Percentiles rank a stretch among this genome's conserved stretches.
Conservation (phyloP, 2,113 vertebrate species). For the Junco hyemalis region DNA sequence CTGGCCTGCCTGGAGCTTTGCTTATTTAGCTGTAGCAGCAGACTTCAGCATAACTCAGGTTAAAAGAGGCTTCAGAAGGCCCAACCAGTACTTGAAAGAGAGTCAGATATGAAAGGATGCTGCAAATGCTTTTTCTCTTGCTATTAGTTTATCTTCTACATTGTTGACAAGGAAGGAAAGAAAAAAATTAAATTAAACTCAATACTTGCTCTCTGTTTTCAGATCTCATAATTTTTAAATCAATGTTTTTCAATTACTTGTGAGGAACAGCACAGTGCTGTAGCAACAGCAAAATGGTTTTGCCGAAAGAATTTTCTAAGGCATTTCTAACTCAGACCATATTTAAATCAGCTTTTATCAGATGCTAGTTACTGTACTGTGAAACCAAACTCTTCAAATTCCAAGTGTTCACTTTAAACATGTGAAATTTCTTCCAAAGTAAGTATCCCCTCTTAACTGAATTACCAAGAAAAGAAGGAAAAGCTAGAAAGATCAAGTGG, state of each 20-base stretch:
- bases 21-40: not conserved
- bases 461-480: not conserved
- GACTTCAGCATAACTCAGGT: not conserved
- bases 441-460: not conserved
- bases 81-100: not conserved
- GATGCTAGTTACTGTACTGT: not conserved
- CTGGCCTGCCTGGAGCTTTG: not conserved
- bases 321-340: not conserved
- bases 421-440: not conserved
- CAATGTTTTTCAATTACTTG: not conserved
- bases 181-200: not conserved
- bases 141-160: not conserved
- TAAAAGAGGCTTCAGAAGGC: not conserved
- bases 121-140: not conserved
- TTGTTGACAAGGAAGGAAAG: not conserved
- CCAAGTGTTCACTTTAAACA: not conserved
- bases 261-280: not conserved
- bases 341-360: not conserved
- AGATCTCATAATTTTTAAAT: not conserved
- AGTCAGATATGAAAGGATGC: not conserved
- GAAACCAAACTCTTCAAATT: not conserved
- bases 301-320: not conserved
- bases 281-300: not conserved
- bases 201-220: not conserved
- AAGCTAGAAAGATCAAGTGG: not conserved